Conservation (phyloP, 1,140 invertebrate species). For the Drosophila kohkoa region DNA sequence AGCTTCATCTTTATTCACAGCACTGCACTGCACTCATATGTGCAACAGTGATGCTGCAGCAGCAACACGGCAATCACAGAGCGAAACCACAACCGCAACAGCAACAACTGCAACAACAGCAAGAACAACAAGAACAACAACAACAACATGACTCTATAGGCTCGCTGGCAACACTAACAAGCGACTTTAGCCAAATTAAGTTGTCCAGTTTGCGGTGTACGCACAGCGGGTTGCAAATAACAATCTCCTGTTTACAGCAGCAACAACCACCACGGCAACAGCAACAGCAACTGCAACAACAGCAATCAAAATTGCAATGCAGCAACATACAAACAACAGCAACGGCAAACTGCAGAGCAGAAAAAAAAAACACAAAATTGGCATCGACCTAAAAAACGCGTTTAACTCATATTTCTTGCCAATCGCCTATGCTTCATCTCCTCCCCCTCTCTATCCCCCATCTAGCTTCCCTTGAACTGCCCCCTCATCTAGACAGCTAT, state of each 20-base stretch:
- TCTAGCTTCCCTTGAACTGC: neutral
- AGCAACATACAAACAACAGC: slow-evolving; percentile 26
- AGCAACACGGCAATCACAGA: slow-evolving; percentile 43
- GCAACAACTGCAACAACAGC: slow-evolving; percentile 16
- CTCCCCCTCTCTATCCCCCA: neutral
- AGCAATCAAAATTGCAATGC: slow-evolving; percentile 50
- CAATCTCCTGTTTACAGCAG: slow-evolving; percentile 80
- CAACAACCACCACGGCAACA: slow-evolving; percentile 50
- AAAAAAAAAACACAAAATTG: slow-evolving; percentile 54
- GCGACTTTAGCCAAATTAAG: slow-evolving; percentile 82
- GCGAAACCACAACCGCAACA: slow-evolving; percentile 51
- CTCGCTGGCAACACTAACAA: slow-evolving; percentile 72
- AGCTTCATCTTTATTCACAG: slow-evolving; percentile 74
- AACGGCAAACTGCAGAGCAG: slow-evolving; percentile 10
- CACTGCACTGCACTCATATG: slow-evolving; percentile 45
- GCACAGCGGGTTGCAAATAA: slow-evolving; percentile 81
- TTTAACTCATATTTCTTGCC: slow-evolving; percentile 80
- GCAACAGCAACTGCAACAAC: slow-evolving; percentile 43
- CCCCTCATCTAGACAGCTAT: slow-evolving; percentile 12
- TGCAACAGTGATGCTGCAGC: slow-evolving; percentile 47
- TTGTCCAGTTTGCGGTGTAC: slow-evolving; percentile 82
- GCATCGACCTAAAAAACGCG: slow-evolving; percentile 75
- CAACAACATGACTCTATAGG: slow-evolving; percentile 34
- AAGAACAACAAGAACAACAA: slow-evolving; percentile 20
- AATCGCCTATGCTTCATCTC: slow-evolving; percentile 41